Percentiles rank a stretch among this genome's conserved stretches.
phyloP scores from a whole-genome alignment of 2,888 invertebrate species.

The Torymus aiolomorphi region DNA sequence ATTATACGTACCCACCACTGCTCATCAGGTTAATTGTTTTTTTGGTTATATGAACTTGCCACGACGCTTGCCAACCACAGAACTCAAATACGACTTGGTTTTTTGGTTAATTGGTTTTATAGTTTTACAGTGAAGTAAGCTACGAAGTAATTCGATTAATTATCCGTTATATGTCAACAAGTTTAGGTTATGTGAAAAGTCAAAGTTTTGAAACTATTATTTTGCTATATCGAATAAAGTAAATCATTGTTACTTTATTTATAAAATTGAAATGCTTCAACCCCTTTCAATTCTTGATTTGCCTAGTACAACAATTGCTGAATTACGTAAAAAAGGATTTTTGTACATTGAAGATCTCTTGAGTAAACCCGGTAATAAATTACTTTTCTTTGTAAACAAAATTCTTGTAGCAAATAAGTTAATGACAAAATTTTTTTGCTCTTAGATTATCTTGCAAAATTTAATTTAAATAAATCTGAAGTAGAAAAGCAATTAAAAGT shows the following conservation, averaged over 20 bases:
- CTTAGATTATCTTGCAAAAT: slow-evolving; percentile 55
- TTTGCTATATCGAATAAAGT: no score
- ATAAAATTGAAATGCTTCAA: slow-evolving; percentile 33
- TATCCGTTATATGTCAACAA: background rate
- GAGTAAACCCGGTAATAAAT: slow-evolving; percentile 48
- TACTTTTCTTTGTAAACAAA: slow-evolving; percentile 3
- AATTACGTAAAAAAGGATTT: slow-evolving; percentile 54
- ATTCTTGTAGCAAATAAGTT: background rate
- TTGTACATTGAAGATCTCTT: slow-evolving; percentile 56
- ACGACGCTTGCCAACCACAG: slow-evolving; percentile 17
- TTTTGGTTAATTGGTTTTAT: no score
- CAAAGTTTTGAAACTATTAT: no score
- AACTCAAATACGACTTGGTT: background rate
- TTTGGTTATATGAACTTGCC: slow-evolving; percentile 26
- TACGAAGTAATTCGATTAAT: background rate
- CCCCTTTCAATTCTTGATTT: slow-evolving; percentile 53
- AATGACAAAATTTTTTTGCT: slow-evolving; percentile 9
- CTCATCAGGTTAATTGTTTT: slow-evolving; percentile 16
- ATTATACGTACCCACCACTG: no score
- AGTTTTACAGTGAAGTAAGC: slow-evolving; percentile 11
- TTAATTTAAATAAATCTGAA: slow-evolving; percentile 42
- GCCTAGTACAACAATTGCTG: slow-evolving; percentile 29
- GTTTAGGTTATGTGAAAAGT: no score
- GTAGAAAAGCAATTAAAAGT: slow-evolving; percentile 53
- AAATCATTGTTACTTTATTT: background rate